Base-by-base conservation (phyloP, 2,113 vertebrate species). In the Cyanistes caeruleus region DNA sequence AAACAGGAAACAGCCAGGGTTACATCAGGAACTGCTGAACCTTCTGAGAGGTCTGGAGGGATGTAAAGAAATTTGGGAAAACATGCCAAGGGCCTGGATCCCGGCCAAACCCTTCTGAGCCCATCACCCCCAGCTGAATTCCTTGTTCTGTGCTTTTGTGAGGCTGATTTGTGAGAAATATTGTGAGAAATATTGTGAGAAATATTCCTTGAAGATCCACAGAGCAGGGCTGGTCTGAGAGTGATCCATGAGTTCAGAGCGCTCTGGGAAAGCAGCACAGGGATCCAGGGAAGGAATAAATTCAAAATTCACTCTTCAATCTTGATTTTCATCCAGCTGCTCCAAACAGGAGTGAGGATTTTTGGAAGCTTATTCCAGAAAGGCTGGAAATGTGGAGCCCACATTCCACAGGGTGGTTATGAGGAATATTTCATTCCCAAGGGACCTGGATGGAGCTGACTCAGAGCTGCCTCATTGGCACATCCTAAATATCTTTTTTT, bases 1-100 rank as follows among this genome's bases (percentile, higher is more conserved):
- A 98, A 98, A 95, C 79, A 97, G 93, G 84, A 83, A 86, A 64
- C 30, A 82, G 59, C 28, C 78, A 76, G 15, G 3, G 62, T 84
- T 65, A 88, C 6, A 31, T 8, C 78, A 79, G 8, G 13, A 10
- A 10, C 2, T 33, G 43, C 10, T 15, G 2, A 69, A 52, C 2
- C 0, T 8, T 28, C 12, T 9, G 7, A 39, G 62, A 44, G 92
- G 3, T 9, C 55, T 28, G 68, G 35, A 79, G 53, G 7, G 4
- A 5, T 11, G 41, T 35, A 8, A 2, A 0, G 3, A 30, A 31
- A 31, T n/a, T 18, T 24, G 7, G 7, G 14, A 37, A 21, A 33
- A 21, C 12, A 3, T 6, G 48, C 43, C 22, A 5, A 1, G 13
- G 48, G 12, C 3, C 22, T 10, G 21, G 63, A n/a, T 8, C 18